phyloP scores from a whole-genome alignment of 1,140 invertebrate genomes.

The Choristoneura fumiferana region DNA sequence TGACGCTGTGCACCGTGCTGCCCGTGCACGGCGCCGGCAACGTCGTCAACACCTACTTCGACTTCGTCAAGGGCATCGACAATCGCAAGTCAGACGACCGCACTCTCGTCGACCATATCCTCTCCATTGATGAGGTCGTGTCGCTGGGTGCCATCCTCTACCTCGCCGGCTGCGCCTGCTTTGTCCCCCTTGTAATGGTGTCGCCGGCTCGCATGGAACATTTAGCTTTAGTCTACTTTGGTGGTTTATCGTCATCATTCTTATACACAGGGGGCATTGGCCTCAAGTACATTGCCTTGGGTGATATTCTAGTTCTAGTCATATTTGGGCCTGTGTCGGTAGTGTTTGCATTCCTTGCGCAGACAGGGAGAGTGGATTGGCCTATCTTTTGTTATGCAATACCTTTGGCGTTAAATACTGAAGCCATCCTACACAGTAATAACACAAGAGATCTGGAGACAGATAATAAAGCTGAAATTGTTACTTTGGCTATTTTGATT shows the following conservation, averaged over 20 bases:
- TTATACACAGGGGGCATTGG: conserved; percentile 96
- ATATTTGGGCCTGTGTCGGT: conserved; percentile 97
- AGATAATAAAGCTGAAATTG: conserved; percentile 91
- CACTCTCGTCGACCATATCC: conserved; percentile 93
- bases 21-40: conserved; percentile 97
- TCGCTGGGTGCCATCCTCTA: conserved; percentile 93
- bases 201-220: conserved; percentile 96
- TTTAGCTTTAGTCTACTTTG: conserved; percentile 95
- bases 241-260: conserved; percentile 96
- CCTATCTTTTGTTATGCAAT: conserved; percentile 95
- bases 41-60: conserved; percentile 98
- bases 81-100: conserved; percentile 94
- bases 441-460: conserved; percentile 94
- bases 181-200: conserved; percentile 87
- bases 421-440: conserved; percentile 96
- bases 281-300: conserved; percentile 95
- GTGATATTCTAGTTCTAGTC: conserved; percentile 93
- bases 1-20: conserved; percentile 91
- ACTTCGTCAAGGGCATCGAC: conserved; percentile 96
- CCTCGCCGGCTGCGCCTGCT: conserved; percentile 92
- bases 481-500: conserved; percentile 95
- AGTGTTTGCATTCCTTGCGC: conserved; percentile 95
- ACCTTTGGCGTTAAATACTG: conserved; percentile 95
- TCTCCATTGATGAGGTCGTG: conserved; percentile 92
- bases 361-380: conserved; percentile 92